Conservation (phyloP, 1,140 invertebrate genomes). For the Tetragonula clypearis region DNA sequence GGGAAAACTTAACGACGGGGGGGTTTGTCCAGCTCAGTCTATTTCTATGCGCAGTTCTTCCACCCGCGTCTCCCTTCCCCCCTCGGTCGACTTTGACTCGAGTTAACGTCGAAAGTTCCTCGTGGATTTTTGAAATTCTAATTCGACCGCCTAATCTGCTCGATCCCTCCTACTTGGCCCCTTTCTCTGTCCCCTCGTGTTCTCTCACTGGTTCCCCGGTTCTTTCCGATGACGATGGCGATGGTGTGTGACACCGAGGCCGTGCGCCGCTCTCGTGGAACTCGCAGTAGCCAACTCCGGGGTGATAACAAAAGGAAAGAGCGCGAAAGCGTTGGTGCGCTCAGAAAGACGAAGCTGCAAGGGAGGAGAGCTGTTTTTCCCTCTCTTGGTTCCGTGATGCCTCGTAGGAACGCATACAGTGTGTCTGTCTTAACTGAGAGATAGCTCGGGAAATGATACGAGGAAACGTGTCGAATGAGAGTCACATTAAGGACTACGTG, state of each 20-base stretch:
- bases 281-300: background rate
- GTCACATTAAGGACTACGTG: too few species aligned
- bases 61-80: background rate
- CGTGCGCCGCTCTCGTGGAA: background rate
- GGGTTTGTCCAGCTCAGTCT: constrained; percentile 59
- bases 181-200: too few species aligned
- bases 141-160: constrained; percentile 63
- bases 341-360: background rate
- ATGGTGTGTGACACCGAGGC: background rate
- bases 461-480: too few species aligned
- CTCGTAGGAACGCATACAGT: background rate
- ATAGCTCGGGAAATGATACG: too few species aligned
- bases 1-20: constrained; percentile 68
- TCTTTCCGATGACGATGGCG: too few species aligned
- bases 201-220: background rate
- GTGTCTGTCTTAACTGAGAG: too few species aligned
- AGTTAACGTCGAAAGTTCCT: constrained; percentile 67
- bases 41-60: constrained; percentile 42
- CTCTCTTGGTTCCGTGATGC: background rate
- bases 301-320: background rate
- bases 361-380: background rate
- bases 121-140: constrained; percentile 71
- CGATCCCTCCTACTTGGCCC: constrained; percentile 6
- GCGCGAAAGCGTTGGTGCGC: background rate
- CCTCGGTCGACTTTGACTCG: constrained; percentile 48